Percentiles rank a stretch among this genome's conserved stretches.
phyloP scores from a whole-genome alignment of 1,140 invertebrate species.

The Bombus polaris region DNA sequence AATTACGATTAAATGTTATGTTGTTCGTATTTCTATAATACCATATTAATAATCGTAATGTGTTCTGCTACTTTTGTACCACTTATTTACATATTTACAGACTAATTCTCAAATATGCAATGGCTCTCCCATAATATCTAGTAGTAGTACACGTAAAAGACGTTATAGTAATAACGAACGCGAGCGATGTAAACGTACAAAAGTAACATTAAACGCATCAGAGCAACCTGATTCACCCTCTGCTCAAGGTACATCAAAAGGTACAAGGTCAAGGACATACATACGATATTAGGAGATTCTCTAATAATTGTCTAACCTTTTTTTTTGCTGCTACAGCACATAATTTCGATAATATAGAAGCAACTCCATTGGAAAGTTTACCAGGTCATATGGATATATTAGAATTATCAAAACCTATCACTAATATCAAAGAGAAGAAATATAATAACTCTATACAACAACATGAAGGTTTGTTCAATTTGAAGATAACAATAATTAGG shows the following conservation, averaged over 20 bases:
- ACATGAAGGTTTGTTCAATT: conserved; percentile 5
- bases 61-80: neutral
- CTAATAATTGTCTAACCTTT: neutral
- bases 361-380: conserved; percentile 77
- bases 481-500: neutral
- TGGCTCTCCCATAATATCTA: conserved; percentile 74
- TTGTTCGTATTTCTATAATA: neutral
- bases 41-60: neutral
- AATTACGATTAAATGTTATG: neutral
- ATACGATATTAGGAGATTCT: neutral
- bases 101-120: conserved; percentile 65
- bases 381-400: conserved; percentile 70
- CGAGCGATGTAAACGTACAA: conserved; percentile 70
- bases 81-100: conserved; percentile 53
- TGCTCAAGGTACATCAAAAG: conserved; percentile 58
- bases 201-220: conserved; percentile 47
- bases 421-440: neutral
- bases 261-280: too few relatives aligned
- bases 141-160: conserved; percentile 74
- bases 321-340: conserved; percentile 16
- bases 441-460: neutral
- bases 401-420: neutral
- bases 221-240: conserved; percentile 48
- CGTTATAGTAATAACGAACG: conserved; percentile 74
- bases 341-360: conserved; percentile 69